A percentile compares a stretch with the other conserved stretches of the same genome.
Conservation (phyloP, 92 coral and sea anemone species). For the Hydrozoanthus gracilis region DNA sequence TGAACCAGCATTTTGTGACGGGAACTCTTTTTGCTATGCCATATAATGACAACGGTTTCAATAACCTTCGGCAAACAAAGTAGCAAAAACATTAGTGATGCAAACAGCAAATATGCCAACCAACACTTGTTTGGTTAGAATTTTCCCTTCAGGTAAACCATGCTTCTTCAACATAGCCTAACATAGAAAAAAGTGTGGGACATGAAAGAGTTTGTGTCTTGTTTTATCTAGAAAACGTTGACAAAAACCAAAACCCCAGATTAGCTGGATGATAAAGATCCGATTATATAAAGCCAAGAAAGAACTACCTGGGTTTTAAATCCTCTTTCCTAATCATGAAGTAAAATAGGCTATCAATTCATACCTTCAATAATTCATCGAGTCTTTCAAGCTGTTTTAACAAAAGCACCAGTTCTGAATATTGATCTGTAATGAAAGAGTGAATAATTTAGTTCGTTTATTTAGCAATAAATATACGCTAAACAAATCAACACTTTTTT, state of each 20-base stretch:
- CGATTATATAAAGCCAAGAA: too few relatives aligned
- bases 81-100: not conserved
- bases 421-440: slow-evolving; percentile 59
- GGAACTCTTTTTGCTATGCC: not conserved
- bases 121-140: not conserved
- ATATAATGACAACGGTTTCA: slow-evolving; percentile 28
- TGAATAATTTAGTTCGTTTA: not conserved
- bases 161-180: too few relatives aligned
- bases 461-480: not conserved
- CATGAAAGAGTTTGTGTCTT: too few relatives aligned
- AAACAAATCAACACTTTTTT: not conserved
- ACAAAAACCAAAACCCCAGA: too few relatives aligned
- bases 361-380: slow-evolving; percentile 93
- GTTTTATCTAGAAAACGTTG: too few relatives aligned
- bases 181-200: too few relatives aligned
- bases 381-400: slow-evolving; percentile 80
- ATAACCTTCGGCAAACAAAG: slow-evolving; percentile 21
- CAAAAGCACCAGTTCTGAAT: slow-evolving; percentile 73
- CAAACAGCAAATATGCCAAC: not conserved
- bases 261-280: too few relatives aligned
- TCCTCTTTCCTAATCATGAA: too few relatives aligned
- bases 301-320: too few relatives aligned
- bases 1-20: not conserved
- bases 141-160: not conserved
- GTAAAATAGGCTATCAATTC: not conserved